Conservation (phyloP, 2,797 vertebrate genomes). For the Scomberomorus guttatus region DNA sequence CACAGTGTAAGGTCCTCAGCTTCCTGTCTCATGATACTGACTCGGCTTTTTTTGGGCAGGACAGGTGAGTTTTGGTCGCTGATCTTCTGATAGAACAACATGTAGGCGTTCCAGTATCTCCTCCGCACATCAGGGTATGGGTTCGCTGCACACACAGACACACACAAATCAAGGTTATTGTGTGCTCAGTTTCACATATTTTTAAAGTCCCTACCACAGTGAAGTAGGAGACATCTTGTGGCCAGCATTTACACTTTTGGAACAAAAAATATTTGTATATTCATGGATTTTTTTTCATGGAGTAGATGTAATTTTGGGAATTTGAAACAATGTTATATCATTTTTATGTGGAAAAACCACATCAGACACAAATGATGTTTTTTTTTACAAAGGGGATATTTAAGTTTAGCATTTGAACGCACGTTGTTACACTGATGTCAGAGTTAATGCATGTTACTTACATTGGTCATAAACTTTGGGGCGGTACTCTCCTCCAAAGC, state of each 20-base stretch:
- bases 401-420: background rate
- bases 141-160: constrained; percentile 87
- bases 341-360: too few relatives aligned
- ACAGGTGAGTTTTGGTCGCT: constrained; percentile 98
- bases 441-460: constrained; percentile 76
- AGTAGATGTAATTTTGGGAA: background rate
- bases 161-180: constrained; percentile 1
- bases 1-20: constrained; percentile 96
- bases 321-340: background rate
- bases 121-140: constrained; percentile 96
- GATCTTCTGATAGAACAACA: constrained; percentile 98
- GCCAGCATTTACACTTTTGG: background rate
- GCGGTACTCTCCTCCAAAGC: constrained; percentile 98
- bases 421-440: background rate
- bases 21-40: constrained; percentile 97
- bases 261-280: background rate
- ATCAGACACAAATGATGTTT: too few relatives aligned
- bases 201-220: background rate
- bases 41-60: constrained; percentile 96
- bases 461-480: constrained; percentile 99
- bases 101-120: constrained; percentile 99
- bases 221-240: background rate
- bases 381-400: too few relatives aligned
- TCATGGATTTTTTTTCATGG: background rate
- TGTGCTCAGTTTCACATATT: too few relatives aligned